Evolutionary conservation across 2,888 invertebrate species (phyloP).

Genomic region (Temnothorax ravouxi): DNA sequence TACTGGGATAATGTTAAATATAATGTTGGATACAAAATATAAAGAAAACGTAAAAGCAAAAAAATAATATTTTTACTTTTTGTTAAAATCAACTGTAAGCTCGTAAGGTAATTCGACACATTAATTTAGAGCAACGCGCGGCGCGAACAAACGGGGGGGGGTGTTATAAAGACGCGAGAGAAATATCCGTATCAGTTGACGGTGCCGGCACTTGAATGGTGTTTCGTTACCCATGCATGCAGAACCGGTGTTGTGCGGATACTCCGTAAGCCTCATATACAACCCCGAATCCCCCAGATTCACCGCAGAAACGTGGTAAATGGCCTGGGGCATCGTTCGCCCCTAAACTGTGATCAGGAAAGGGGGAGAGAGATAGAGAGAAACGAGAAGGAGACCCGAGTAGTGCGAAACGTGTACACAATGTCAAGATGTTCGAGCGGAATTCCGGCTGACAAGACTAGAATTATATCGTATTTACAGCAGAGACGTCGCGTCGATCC

Average conservation of each 20-base stretch:
- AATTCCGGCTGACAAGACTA: constrained; percentile 36
- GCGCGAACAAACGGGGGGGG: not conserved
- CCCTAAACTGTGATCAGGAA: constrained; percentile 29
- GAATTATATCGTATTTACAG: constrained; percentile 68
- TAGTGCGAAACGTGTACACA: not conserved
- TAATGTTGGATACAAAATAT: not conserved
- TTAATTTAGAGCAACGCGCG: constrained; percentile 24
- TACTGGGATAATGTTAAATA: not conserved
- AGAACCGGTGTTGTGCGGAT: constrained; percentile 61
- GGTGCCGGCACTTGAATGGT: constrained; percentile 58
- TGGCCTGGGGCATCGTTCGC: constrained; percentile 63
- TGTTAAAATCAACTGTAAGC: constrained; percentile 12
- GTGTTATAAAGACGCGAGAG: constrained; percentile 43
- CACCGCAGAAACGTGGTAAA: constrained; percentile 64
- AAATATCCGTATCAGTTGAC: constrained; percentile 53
- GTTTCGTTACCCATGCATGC: constrained; percentile 59
- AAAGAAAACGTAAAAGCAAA: not conserved
- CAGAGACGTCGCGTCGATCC: constrained; percentile 73
- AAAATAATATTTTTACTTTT: not conserved
- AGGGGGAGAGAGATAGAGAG: not conserved
- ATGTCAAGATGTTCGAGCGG: not conserved
- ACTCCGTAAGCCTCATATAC: constrained; percentile 68
- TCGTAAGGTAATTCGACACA: constrained; percentile 24
- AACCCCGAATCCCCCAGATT: constrained; percentile 65
- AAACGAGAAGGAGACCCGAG: not conserved